phyloP scores from a whole-genome alignment of 2,113 vertebrate genomes.

The Lophura nycthemera region DNA sequence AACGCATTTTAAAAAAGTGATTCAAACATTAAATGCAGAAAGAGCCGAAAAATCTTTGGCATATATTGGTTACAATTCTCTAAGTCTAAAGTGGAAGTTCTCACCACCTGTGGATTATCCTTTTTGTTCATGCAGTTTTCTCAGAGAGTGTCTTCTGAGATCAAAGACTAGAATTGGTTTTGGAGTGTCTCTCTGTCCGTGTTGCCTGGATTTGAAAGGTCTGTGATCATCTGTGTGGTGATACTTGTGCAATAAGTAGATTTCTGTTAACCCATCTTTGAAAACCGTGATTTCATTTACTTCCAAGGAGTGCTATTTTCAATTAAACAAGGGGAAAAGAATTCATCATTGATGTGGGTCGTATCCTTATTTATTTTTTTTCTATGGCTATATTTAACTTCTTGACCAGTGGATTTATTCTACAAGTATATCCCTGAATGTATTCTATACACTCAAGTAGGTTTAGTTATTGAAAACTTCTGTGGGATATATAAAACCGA shows the following conservation, averaged over 20 bases:
- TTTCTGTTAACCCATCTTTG: background rate
- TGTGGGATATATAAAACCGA: background rate
- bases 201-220: background rate
- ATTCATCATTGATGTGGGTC: background rate
- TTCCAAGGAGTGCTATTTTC: background rate
- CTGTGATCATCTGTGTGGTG: background rate
- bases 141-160: background rate
- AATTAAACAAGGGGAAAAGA: background rate
- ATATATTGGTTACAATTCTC: background rate
- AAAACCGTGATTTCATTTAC: background rate
- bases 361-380: background rate
- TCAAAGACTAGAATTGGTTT: background rate
- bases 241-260: background rate
- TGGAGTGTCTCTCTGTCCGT: background rate
- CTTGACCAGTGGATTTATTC: background rate
- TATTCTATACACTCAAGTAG: background rate
- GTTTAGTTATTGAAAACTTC: background rate
- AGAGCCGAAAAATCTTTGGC: background rate
- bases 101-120: too few relatives aligned
- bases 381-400: background rate
- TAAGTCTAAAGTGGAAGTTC: background rate
- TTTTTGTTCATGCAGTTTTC: background rate
- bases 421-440: conserved; percentile 2
- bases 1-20: background rate
- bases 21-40: background rate